Conservation (phyloP, 2,113 vertebrate species). For the Hippocampus zosterae region DNA sequence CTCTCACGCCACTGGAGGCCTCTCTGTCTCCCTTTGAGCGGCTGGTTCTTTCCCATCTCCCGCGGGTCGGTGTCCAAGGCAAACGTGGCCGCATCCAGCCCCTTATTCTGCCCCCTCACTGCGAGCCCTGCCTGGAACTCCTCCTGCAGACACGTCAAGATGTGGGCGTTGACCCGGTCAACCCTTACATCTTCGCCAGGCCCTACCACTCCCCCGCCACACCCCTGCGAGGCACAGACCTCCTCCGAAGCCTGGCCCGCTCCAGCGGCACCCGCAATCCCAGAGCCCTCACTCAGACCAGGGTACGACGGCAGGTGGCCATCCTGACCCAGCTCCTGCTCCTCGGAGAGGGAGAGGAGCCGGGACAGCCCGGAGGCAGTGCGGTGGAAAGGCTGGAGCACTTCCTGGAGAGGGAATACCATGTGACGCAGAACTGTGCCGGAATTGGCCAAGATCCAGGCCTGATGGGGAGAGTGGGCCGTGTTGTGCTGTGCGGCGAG, state of each 20-base stretch:
- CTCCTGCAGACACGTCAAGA: constrained; percentile 70
- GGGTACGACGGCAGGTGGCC: constrained; percentile 72
- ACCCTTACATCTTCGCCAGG: constrained; percentile 73
- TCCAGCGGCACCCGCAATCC: constrained; percentile 73
- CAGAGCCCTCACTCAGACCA: constrained; percentile 69
- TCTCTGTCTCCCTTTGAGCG: constrained; percentile 75
- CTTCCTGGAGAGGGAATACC: constrained; percentile 75
- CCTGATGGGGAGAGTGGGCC: constrained; percentile 73
- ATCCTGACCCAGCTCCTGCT: constrained; percentile 76
- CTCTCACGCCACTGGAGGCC: constrained; percentile 67
- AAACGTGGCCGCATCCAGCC: constrained; percentile 74
- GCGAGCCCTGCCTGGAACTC: constrained; percentile 73
- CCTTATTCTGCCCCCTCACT: constrained; percentile 74
- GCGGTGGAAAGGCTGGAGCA: constrained; percentile 70
- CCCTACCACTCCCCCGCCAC: constrained; percentile 76
- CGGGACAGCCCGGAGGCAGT: constrained; percentile 49
- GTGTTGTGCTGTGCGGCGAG: constrained; percentile 76
- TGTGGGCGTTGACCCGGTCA: constrained; percentile 71
- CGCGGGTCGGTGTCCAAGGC: constrained; percentile 70
- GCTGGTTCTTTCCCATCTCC: constrained; percentile 69
- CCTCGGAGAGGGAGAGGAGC: constrained; percentile 72
- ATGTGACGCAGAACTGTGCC: constrained; percentile 73
- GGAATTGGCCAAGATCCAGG: constrained; percentile 74
- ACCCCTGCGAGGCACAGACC: constrained; percentile 71
- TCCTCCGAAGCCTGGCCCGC: constrained; percentile 73